Base-by-base conservation (phyloP, 1,140 invertebrate genomes). In the Drosophila obscura region DNA sequence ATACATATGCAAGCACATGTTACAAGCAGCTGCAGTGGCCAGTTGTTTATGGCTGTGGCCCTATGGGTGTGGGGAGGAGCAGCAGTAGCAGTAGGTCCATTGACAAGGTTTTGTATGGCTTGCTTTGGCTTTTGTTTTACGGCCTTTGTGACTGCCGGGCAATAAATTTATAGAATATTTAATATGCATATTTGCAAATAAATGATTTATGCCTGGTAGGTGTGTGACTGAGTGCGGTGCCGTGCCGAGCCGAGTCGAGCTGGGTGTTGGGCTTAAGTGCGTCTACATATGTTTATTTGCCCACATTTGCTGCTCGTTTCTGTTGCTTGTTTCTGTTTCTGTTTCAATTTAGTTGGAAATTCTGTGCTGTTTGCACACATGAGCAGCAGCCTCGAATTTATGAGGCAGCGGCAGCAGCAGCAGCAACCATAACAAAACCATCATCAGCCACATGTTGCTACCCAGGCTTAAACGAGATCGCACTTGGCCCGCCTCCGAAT, bases 111-210 rank as follows among this genome's bases (percentile, higher is more conserved):
- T 77, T 67, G 78, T 73, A 72, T 66, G 46, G 57, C 65, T 73
- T 69, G 45, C 64, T 63, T 75, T 60, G 48, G 71, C 78, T 77
- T 77, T 75, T 71, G 73, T 77, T 80, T 77, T 69, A 66, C 81
- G 61, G 61, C 77, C 55, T 67, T 61, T 63, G 63, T 52, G 68
- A 68, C 79, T 60, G 73, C 59, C 58, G 62, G 49, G 79, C 79
- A 77, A 82, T 82, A 82, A 82, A 82, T 82, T 82, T 73, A 77
- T 82, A 82, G 74, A 73, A 82, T 82, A 82, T 82, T 82, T 82
- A 82, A 82, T 82, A 82, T 82, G 74, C 79, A 82, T 77, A 77
- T 82, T 82, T 82, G 79, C 73, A 77, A 69, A 82, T 82, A 77
- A 62, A 74, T 82, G 79, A 82, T 82, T 82, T 82, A 82, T 82